Base-by-base conservation (phyloP, 2,888 invertebrate species). In the Papilio demoleus region DNA sequence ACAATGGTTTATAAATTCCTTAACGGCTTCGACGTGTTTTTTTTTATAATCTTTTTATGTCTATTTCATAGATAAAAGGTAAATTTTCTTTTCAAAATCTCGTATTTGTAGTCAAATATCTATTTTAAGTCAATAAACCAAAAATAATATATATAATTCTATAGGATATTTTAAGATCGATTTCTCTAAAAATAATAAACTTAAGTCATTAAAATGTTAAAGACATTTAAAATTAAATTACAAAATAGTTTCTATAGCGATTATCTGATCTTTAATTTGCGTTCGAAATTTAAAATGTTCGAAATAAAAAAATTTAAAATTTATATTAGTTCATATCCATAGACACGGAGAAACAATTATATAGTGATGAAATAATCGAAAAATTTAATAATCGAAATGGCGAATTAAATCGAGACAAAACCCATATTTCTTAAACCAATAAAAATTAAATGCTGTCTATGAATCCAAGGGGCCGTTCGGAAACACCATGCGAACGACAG, bases 401-500 rank as follows among this genome's bases (percentile, higher is more conserved):
- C n/a, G n/a, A n/a, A n/a, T n/a, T n/a, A n/a, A n/a, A n/a, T n/a
- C n/a, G n/a, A n/a, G n/a, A n/a, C n/a, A n/a, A n/a, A n/a, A n/a
- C n/a, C n/a, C n/a, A n/a, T n/a, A n/a, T n/a, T n/a, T n/a, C n/a
- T n/a, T n/a, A n/a, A 50, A 50, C 24, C 12, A 5, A 14, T 12
- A 50, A 45, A n/a, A n/a, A n/a, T 42, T 14, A n/a, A n/a, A n/a
- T n/a, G n/a, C n/a, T 31, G 50, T 31, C 63, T 45, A 36, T 34
- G 19, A 36, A 19, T 34, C 17, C 34, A 19, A 59, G 17, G 40
- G 19, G 34, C 69, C 74, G 80, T 81, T 80, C 81, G 84, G 84
- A 84, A 84, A 86, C 85, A 85, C 85, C 83, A 84, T 80, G 76
- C 77, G 78, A 81, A 73, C 78, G 80, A 79, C 77, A 67, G 65